These are phyloP conservation scores for Parazoanthus atlanticus DNA, from an alignment of 92 coral and sea anemone genomes.

Conservation along the genomic window DNA sequence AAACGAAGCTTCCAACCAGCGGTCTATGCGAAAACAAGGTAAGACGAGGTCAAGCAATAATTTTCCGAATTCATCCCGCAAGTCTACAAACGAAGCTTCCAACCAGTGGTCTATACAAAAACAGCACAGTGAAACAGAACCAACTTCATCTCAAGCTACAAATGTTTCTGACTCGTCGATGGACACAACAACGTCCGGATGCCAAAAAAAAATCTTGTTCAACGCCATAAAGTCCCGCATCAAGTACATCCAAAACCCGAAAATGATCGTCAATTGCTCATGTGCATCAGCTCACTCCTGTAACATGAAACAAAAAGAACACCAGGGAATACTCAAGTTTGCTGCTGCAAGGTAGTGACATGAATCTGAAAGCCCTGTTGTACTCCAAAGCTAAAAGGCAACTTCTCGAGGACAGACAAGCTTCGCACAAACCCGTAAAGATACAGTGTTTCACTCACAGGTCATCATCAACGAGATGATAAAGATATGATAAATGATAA, in stretches of 20 bases:
- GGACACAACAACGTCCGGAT: not conserved
- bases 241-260: not conserved
- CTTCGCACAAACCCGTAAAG: not conserved
- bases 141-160: not conserved
- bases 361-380: not conserved
- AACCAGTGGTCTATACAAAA: not conserved
- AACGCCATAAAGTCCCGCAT: not conserved
- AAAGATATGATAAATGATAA: too few relatives aligned
- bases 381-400: slow-evolving; percentile 1
- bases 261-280: not conserved
- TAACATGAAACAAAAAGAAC: too few relatives aligned
- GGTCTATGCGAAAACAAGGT: too few relatives aligned
- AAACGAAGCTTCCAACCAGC: too few relatives aligned
- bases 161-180: not conserved
- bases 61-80: too few relatives aligned
- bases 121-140: not conserved
- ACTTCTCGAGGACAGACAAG: not conserved
- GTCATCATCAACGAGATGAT: slow-evolving; percentile 58
- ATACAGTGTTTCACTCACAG: slow-evolving; percentile 37
- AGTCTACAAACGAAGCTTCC: too few relatives aligned
- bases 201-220: too few relatives aligned
- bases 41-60: not conserved
- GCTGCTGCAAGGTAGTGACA: not conserved
- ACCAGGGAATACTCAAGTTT: not conserved
- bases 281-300: too few relatives aligned